Evolutionary conservation across 1,140 invertebrate species (phyloP), one percentile per base, ranked within the genome.

Genomic region (Ectropis grisescens): DNA sequence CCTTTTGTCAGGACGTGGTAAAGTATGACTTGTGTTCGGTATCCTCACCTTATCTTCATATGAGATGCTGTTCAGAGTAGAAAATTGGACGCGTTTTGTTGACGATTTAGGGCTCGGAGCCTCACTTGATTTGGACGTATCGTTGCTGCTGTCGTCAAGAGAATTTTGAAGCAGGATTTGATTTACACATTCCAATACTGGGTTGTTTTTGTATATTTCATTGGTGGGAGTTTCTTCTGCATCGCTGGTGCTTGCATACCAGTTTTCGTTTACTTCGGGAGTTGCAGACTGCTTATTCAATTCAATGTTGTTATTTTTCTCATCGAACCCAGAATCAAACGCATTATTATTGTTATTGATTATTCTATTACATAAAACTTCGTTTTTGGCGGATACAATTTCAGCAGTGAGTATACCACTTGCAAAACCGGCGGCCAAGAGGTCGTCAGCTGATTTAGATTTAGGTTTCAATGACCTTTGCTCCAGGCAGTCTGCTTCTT

Each of bases 131-230:
- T 79, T 79, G 12, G 74, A 80, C 37, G 72, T 79, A 44, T 83
- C 82, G 42, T 80, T 78, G 31, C 76, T 81, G 41, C 74, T 83
- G 36, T 83, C 82, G 44, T 83, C 82, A 41, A 83, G 58, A 9
- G 78, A 82, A 47, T 87, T 86, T 58, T 86, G 85, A 9, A 91
- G 60, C 3, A 92, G 71, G 41, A 92, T 91, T 67, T 91, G 90
- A 79, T 91, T 91, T 14, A 92, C 89, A 51, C 90, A 91, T 58
- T 91, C 89, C 11, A 91, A 62, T 1, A 92, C 90, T 1, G 90
- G 90, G 71, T 91, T 91, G 48, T 91, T 89, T 58, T 89, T 88
- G 39, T 85, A 86, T 57, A 86, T 81, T 56, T 88, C 87, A 56
- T 85, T 85, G 1, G 84, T 78, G 29, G 85, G 82, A 27, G 88